These are phyloP conservation scores for Copsychus sechellarum DNA, from an alignment of 2,113 vertebrate genomes.

Conservation along the genomic window DNA sequence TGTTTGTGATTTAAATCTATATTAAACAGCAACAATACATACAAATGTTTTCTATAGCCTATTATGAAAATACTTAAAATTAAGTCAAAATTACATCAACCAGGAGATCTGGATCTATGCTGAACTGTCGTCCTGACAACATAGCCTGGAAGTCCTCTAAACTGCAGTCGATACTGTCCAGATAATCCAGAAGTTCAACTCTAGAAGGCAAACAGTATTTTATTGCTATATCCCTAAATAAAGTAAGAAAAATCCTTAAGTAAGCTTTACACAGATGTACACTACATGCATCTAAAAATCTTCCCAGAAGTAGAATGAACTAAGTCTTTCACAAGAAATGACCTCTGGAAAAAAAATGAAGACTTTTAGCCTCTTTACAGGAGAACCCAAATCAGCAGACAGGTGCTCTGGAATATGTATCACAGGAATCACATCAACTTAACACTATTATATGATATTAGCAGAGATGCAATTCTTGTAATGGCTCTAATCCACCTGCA, in stretches of 20 bases:
- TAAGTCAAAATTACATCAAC: slow-evolving; percentile 79
- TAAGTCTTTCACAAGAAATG: not conserved
- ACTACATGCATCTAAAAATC: not conserved
- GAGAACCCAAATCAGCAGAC: not conserved
- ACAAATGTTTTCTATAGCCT: not conserved
- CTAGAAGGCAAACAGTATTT: slow-evolving; percentile 67
- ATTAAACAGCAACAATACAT: not conserved
- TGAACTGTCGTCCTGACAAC: slow-evolving; percentile 91
- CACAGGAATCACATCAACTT: not conserved
- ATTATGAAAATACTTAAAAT: not conserved
- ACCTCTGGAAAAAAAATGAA: not conserved
- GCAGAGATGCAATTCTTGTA: not conserved
- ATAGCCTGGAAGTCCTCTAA: slow-evolving; percentile 97
- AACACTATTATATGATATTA: not conserved
- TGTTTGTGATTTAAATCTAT: not conserved
- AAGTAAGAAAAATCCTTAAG: not conserved
- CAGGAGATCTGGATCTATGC: slow-evolving; percentile 85
- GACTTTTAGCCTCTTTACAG: not conserved
- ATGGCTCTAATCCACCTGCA: not conserved
- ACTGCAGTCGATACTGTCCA: slow-evolving; percentile 98
- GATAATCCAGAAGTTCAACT: slow-evolving; percentile 95
- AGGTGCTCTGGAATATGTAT: not conserved
- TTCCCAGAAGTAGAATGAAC: not conserved
- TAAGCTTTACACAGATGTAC: not conserved
- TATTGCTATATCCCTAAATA: not conserved